phyloP scores from a whole-genome alignment of 1,140 invertebrate species.

The Cephus cinctus region DNA sequence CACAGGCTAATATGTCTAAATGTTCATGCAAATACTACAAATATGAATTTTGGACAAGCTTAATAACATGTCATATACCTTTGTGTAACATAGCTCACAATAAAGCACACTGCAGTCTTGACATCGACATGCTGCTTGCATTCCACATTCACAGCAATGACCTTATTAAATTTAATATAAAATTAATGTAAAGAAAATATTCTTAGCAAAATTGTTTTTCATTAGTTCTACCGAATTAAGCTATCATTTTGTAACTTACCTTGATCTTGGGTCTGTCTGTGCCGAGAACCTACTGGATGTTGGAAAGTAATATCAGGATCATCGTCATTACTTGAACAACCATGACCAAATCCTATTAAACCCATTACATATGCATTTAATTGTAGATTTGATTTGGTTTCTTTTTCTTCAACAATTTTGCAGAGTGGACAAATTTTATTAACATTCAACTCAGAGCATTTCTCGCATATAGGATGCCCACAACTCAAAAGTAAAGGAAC shows the following conservation, averaged over 20 bases:
- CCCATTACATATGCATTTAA: slow-evolving; percentile 38
- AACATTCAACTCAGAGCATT: slow-evolving; percentile 24
- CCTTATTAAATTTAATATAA: slow-evolving; percentile 27
- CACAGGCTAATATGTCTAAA: neutral
- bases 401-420: neutral
- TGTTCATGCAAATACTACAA: slow-evolving; percentile 12
- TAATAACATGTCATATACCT: too few species aligned
- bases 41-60: too few species aligned
- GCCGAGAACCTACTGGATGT: slow-evolving; percentile 9
- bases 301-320: slow-evolving; percentile 32
- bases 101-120: slow-evolving; percentile 31
- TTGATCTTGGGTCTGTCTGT: slow-evolving; percentile 17
- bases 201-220: slow-evolving; percentile 2
- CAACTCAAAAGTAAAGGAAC: slow-evolving; percentile 46
- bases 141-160: slow-evolving; percentile 37
- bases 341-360: slow-evolving; percentile 10
- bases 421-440: slow-evolving; percentile 21
- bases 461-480: slow-evolving; percentile 47
- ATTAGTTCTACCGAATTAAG: neutral
- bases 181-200: slow-evolving; percentile 12
- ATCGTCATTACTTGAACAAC: neutral
- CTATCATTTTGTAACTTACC: slow-evolving; percentile 21
- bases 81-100: slow-evolving; percentile 36
- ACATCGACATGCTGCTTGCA: slow-evolving; percentile 26
- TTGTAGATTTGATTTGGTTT: slow-evolving; percentile 7